Base-by-base conservation (phyloP, 2,113 vertebrate genomes). In the Epinephelus moara region DNA sequence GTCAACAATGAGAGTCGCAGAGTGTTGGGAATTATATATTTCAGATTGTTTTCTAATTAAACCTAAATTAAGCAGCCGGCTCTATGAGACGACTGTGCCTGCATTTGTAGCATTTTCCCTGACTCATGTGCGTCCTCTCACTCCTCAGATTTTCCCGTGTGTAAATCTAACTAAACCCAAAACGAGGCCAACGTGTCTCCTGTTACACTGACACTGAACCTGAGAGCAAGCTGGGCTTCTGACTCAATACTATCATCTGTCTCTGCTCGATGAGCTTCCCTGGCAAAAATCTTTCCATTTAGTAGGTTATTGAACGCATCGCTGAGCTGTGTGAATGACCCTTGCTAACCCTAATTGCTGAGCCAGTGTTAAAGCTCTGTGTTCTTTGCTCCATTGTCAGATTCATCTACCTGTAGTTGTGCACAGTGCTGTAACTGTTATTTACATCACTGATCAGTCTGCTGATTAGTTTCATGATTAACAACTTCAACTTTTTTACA, bases 41-140 rank as follows among this genome's bases (percentile, higher is more conserved):
- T 69, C 13, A 56, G 27, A 86, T 74, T 2, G 5, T 47, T 45
- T 73, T 73, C 56, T 70, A 79, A 72, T 82, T 50, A 53, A 73
- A 49, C 33, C 33, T 37, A 37, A 37, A 37, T 37, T 13, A 19
- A 72, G 19, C 27, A 55, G 69, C 33, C 63, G 15, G 40, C 57
- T 63, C 17, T 3, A 9, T 2, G 42, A 69, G 47, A 17, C 2
- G 25, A 40, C 49, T 69, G 18, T n/a, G 15, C 13, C 30, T 66
- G 33, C 45, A 61, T 33, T 55, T 62, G 18, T 1, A 3, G n/a
- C 15, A 4, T 15, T 50, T 61, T 64, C 42, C 18, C 50, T 47
- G 11, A 60, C 56, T 75, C 23, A 19, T 53, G 33, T 37, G 47
- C 10, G 23, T 42, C 40, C 40, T 42, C 40, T 9, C 40, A 9